phyloP scores from a whole-genome alignment of 2,113 vertebrate species.

The Odocoileus hemionus region DNA sequence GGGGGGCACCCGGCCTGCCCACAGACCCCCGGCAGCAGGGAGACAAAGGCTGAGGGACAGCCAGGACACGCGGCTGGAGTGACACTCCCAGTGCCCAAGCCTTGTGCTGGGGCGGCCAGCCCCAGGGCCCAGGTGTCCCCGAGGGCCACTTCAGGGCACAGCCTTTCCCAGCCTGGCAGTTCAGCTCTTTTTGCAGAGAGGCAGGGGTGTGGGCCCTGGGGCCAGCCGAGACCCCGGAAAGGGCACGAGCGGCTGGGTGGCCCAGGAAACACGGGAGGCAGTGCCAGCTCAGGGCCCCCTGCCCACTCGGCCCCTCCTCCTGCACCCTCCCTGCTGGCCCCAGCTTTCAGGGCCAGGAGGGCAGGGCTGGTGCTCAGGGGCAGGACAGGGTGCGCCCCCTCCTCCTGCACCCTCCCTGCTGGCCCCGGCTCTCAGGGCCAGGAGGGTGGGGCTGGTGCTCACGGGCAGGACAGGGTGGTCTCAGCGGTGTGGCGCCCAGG shows the following conservation, averaged over 20 bases:
- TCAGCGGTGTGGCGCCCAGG: not conserved
- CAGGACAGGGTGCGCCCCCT: not conserved
- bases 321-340: fast-evolving
- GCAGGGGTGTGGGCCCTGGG: not conserved
- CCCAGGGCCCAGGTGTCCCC: not conserved
- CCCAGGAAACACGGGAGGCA: not conserved
- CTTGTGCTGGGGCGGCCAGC: fast-evolving
- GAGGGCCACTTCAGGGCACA: not conserved
- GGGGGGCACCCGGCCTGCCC: not conserved
- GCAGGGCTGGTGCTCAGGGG: fast-evolving
- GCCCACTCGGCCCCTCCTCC: not conserved
- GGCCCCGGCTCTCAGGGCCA: not conserved
- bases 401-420: fast-evolving
- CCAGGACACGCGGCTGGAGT: fast-evolving
- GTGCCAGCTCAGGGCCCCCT: not conserved
- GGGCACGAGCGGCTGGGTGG: not conserved
- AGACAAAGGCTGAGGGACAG: not conserved
- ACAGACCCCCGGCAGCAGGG: not conserved
- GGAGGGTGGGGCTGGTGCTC: not conserved
- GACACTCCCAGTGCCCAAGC: fast-evolving
- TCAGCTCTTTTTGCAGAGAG: not conserved
- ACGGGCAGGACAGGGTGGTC: fast-evolving
- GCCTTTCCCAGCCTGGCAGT: slow-evolving; percentile 8
- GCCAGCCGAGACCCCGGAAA: slow-evolving; percentile 20
- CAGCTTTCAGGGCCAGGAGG: not conserved